Percentiles rank a stretch among this genome's conserved stretches.
Conservation (phyloP, 2,888 invertebrate genomes). For the Bombylius major region DNA sequence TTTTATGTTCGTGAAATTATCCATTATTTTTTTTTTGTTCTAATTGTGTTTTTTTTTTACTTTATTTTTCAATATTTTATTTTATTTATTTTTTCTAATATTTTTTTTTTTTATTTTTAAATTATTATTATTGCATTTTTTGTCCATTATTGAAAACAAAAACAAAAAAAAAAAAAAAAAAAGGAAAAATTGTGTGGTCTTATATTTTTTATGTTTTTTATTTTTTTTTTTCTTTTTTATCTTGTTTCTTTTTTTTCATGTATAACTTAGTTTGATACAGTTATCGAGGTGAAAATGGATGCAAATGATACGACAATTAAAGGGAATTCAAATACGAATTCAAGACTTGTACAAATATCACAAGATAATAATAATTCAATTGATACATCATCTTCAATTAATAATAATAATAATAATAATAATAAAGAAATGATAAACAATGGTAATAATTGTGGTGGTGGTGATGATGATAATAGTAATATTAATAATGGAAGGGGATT, state of each 20-base stretch:
- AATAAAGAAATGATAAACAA: neutral
- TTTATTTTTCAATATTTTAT: too few relatives aligned
- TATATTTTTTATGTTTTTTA: neutral
- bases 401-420: too few relatives aligned
- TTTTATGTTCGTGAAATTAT: too few relatives aligned
- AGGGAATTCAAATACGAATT: neutral
- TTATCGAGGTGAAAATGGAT: slow-evolving; percentile 9
- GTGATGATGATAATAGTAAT: neutral
- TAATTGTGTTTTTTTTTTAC: too few relatives aligned
- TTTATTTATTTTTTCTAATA: too few relatives aligned
- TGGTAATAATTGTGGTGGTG: neutral
- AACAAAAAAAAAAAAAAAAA: too few relatives aligned
- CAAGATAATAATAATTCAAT: neutral
- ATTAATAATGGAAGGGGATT: neutral
- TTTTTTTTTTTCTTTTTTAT: slow-evolving; percentile 5
- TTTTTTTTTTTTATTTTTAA: too few relatives aligned
- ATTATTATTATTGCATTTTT: too few relatives aligned
- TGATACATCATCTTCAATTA: neutral
- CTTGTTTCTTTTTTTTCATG: slow-evolving; percentile 3
- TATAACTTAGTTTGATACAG: slow-evolving; percentile 11
- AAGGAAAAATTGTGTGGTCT: neutral
- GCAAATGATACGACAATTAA: neutral
- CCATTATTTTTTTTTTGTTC: too few relatives aligned
- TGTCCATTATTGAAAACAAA: too few relatives aligned
- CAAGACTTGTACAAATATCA: neutral